These are phyloP conservation scores for Brotula barbata DNA, from an alignment of 2,797 vertebrate genomes.

Conservation along the genomic window DNA sequence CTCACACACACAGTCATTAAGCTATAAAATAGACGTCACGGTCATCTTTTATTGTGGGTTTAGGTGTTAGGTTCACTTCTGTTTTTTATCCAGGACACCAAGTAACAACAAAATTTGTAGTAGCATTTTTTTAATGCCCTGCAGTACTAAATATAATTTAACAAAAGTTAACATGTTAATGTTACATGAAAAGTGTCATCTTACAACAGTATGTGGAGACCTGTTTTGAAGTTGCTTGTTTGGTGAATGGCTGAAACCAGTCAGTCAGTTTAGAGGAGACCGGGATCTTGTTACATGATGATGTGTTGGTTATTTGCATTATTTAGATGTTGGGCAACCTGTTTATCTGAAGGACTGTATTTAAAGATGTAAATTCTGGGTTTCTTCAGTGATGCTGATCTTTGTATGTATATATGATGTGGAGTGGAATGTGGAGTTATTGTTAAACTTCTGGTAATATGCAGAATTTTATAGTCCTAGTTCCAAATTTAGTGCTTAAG, in stretches of 20 bases:
- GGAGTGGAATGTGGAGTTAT: not conserved
- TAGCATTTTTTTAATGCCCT: too few relatives aligned
- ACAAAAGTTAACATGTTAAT: not conserved
- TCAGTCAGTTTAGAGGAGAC: not conserved
- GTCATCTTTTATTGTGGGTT: too few relatives aligned
- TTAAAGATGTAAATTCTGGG: conserved; percentile 17
- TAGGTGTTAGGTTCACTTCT: too few relatives aligned
- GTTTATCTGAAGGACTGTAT: conserved; percentile 7
- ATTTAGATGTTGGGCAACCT: conserved; percentile 41
- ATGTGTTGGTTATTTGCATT: conserved; percentile 41
- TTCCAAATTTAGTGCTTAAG: conserved; percentile 31
- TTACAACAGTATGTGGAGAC: too few relatives aligned
- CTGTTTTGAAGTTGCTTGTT: conserved; percentile 9
- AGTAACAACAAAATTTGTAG: too few relatives aligned
- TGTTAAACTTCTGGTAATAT: not conserved
- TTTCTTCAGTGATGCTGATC: not conserved
- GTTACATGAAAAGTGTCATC: not conserved
- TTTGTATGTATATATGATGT: not conserved
- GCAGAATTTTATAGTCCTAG: conserved; percentile 15
- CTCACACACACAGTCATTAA: too few relatives aligned
- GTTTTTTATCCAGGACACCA: too few relatives aligned
- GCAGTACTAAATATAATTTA: too few relatives aligned
- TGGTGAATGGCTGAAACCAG: conserved; percentile 24
- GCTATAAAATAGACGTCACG: too few relatives aligned
- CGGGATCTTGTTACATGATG: conserved; percentile 39